phyloP scores from a whole-genome alignment of 2,797 vertebrate species.

The Micromesistius poutassou region DNA sequence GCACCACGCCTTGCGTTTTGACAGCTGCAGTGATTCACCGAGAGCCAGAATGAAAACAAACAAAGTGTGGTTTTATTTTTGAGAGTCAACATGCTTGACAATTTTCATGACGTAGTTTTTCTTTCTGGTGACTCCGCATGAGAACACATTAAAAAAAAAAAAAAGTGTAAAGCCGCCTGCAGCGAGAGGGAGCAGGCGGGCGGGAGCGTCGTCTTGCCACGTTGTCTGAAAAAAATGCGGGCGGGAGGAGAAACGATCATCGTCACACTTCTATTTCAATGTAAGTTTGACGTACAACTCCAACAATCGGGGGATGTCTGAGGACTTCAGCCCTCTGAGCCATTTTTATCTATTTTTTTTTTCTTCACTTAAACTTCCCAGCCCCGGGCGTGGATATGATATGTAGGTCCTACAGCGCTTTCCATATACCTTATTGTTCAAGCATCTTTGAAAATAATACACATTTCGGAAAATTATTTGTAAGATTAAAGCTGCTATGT shows the following conservation, averaged over 20 bases:
- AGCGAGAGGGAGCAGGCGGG: neutral
- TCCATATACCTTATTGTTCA: no score
- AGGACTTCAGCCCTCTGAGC: no score
- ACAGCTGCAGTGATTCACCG: slow-evolving; percentile 39
- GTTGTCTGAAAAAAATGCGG: neutral
- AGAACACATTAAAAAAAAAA: neutral
- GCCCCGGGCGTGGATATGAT: no score
- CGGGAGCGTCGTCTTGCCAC: neutral
- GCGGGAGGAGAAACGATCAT: neutral
- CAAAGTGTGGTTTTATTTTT: neutral
- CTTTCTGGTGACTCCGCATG: neutral
- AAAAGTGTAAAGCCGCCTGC: neutral
- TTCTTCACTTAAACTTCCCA: no score
- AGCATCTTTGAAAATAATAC: no score
- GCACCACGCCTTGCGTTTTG: slow-evolving; percentile 38
- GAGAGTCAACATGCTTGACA: neutral
- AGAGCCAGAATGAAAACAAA: neutral
- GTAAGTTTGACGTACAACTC: neutral
- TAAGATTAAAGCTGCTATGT: no score
- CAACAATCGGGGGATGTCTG: neutral
- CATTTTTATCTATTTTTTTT: no score
- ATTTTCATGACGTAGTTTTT: neutral
- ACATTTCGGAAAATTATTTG: no score
- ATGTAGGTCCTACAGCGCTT: no score
- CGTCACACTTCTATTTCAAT: neutral